Evolutionary conservation across 2,888 invertebrate species (phyloP).

Genomic region (Torymus texanus): DNA sequence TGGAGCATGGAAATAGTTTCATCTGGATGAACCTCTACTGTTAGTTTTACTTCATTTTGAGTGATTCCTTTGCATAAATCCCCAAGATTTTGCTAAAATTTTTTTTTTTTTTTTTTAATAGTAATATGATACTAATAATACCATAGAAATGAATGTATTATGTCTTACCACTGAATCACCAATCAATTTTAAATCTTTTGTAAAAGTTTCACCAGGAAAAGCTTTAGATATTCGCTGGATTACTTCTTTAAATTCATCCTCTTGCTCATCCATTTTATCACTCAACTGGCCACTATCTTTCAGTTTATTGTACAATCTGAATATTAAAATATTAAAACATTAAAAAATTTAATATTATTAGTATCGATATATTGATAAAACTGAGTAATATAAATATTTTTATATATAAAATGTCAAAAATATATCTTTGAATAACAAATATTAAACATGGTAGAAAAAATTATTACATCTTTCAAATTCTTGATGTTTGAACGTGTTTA

Average conservation of each 20-base stretch:
- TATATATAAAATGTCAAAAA: background rate
- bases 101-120: background rate
- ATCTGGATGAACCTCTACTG: conserved; percentile 69
- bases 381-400: background rate
- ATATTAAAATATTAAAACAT: background rate
- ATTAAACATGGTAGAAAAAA: background rate
- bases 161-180: conserved; percentile 68
- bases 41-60: conserved; percentile 70
- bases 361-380: background rate
- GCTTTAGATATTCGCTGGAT: conserved; percentile 69
- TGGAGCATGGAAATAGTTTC: conserved; percentile 70
- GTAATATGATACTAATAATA: background rate
- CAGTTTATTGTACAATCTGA: conserved; percentile 70
- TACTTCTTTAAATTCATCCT: conserved; percentile 65
- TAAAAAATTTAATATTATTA: background rate
- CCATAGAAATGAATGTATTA: background rate
- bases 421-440: background rate
- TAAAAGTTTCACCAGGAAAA: conserved; percentile 68
- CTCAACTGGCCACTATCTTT: conserved; percentile 66
- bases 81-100: conserved; percentile 67
- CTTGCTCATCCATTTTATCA: conserved; percentile 64
- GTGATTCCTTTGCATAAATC: conserved; percentile 70
- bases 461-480: no score
- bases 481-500: no score
- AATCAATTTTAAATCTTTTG: conserved; percentile 66